Evolutionary conservation across 1,140 invertebrate genomes (phyloP), one percentile per base, ranked within the genome.

Genomic region (Sarcophaga bullata): DNA sequence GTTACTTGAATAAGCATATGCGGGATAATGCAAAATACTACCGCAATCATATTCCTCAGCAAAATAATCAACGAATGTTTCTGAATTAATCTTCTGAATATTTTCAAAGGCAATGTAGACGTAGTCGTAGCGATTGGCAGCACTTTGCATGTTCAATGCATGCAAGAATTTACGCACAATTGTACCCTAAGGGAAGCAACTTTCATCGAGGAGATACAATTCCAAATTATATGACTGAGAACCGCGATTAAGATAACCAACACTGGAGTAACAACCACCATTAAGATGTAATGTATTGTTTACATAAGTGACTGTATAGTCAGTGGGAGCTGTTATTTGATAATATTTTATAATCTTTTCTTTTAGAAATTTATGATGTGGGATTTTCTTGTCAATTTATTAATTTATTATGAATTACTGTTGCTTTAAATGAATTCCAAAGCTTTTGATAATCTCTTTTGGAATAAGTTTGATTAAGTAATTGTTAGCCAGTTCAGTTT

Each of bases 1-100:
- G 86, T 96, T 96, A 48, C 87, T 91, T 0, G 94, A 94, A 87
- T 96, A 96, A 0, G 95, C 94, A 73, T 90, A 92, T 0, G 92
- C 89, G 0, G 93, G 93, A 85, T 97, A 97, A 87, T 97, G 96
- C 93, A 97, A 93, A 10, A 96, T 93, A 83, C 95, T 96, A 5
- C 88, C 87, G 84, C 94, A 95, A 87, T 95, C 94, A 82, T 95
- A 95, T 6, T 84, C 84, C 82, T 91, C 85, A 0, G 90, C 90
- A 82, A 91, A 93, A 82, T 93, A 90, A 4, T 91, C 91, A 0
- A 93, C 91, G 0, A 86, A 90, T 86, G 54, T 92, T 92, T 84
- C 93, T 93, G n/a, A n/a, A 8, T 91, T 89, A 82, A 93, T 86
- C 0, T 87, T 83, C 13, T 90, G 86, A n/a, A 95, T 94, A 84